Evolutionary conservation across 2,113 vertebrate species (phyloP).

Genomic region (Odocoileus hemionus): DNA sequence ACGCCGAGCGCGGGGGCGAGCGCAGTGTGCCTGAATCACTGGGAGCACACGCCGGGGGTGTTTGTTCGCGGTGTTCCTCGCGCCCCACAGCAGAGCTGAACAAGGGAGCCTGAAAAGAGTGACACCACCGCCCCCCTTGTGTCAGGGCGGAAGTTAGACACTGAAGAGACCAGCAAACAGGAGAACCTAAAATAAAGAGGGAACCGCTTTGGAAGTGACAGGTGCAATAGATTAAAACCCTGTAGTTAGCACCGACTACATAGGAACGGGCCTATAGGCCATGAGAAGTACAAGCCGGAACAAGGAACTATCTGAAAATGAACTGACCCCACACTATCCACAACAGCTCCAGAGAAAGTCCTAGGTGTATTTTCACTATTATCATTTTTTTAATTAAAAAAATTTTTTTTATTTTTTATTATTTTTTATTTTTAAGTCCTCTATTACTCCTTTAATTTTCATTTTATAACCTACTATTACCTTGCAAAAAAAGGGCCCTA

Average conservation of each 20-base stretch:
- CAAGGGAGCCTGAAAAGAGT: neutral
- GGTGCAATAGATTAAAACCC: neutral
- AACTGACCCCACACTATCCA: neutral
- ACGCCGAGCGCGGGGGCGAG: fast-evolving
- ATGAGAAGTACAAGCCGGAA: neutral
- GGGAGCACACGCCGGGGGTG: fast-evolving
- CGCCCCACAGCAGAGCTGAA: neutral
- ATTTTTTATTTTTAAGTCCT: neutral
- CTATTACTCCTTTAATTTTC: neutral
- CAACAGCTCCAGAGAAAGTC: neutral
- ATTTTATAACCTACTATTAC: neutral
- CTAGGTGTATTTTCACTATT: neutral
- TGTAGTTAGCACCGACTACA: neutral
- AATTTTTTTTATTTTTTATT: too few species aligned
- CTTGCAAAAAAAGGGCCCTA: neutral
- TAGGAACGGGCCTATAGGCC: neutral
- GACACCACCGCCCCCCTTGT: neutral
- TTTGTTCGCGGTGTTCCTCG: neutral
- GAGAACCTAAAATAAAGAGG: neutral
- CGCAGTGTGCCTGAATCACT: neutral
- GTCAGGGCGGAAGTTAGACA: neutral
- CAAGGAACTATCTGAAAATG: neutral
- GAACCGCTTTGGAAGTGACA: neutral
- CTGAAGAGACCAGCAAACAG: neutral
- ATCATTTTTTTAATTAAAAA: neutral